A percentile compares a stretch with the other conserved stretches of the same genome.
Conservation (phyloP, 2,797 vertebrate species). For the Gadopsis bispinosus region DNA sequence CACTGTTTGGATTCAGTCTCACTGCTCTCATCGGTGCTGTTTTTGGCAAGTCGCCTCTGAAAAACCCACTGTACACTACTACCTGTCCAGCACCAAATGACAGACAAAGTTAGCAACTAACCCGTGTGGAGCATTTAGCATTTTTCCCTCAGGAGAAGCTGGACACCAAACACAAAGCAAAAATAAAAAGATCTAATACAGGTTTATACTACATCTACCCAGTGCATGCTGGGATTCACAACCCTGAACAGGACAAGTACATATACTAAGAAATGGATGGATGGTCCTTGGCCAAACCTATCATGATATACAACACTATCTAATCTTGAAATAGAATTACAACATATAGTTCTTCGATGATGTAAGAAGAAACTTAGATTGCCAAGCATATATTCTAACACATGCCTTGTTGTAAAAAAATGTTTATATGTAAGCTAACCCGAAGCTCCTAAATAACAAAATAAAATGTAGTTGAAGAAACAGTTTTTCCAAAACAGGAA, state of each 20-base stretch:
- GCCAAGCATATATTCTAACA: not conserved
- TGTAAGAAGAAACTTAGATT: not conserved
- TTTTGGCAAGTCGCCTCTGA: too few species aligned
- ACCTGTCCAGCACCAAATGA: too few species aligned
- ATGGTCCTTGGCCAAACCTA: not conserved
- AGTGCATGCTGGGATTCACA: constrained; percentile 7
- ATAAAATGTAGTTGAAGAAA: not conserved
- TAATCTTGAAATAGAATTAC: not conserved
- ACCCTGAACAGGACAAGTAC: not conserved
- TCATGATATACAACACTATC: not conserved
- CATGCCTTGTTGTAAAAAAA: not conserved
- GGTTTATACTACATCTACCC: not conserved
- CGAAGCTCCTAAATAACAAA: not conserved
- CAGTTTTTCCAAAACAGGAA: not conserved
- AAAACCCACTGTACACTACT: too few species aligned
- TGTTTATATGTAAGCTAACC: not conserved
- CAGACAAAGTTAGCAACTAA: too few species aligned
- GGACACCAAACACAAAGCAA: too few species aligned
- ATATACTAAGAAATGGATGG: not conserved
- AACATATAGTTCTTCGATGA: not conserved
- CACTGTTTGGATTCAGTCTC: too few species aligned
- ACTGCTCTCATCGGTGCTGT: too few species aligned
- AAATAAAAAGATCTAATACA: too few species aligned
- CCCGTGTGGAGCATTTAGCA: too few species aligned
- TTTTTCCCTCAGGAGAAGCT: too few species aligned